phyloP scores from a whole-genome alignment of 1,140 invertebrate genomes.

The Drosophila sp. region DNA sequence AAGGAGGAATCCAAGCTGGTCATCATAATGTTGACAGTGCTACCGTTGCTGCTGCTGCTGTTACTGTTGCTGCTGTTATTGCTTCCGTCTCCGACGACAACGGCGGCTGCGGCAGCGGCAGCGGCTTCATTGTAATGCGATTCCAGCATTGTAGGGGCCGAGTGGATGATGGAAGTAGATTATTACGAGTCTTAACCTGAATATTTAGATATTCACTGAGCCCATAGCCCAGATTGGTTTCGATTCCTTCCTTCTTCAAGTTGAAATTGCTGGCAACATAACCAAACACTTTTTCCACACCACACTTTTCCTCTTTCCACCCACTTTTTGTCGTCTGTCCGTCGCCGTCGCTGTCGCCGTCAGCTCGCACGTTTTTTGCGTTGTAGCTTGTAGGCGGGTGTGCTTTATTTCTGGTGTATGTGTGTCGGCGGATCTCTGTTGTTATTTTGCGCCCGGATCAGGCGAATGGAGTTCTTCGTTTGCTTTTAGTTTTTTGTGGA shows the following conservation, averaged over 20 bases:
- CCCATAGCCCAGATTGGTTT: neutral
- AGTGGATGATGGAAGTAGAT: neutral
- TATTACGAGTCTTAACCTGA: neutral
- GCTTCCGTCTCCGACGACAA: slow-evolving; percentile 3
- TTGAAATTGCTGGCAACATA: slow-evolving; percentile 46
- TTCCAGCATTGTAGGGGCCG: slow-evolving; percentile 48
- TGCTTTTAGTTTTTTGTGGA: neutral
- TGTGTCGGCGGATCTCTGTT: neutral
- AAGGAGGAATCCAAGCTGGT: slow-evolving; percentile 1
- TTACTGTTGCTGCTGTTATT: slow-evolving; percentile 38
- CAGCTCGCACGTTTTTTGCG: slow-evolving; percentile 11
- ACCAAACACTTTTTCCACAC: slow-evolving; percentile 70
- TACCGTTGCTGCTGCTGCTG: slow-evolving; percentile 40
- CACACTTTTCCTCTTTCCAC: slow-evolving; percentile 15
- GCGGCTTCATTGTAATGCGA: slow-evolving; percentile 50
- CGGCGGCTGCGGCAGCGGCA: slow-evolving; percentile 19
- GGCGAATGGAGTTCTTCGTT: neutral
- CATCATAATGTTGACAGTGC: slow-evolving; percentile 26
- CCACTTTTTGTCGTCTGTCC: slow-evolving; percentile 22
- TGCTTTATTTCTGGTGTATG: neutral
- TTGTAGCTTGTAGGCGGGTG: neutral
- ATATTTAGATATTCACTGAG: neutral
- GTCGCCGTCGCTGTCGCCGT: slow-evolving; percentile 1
- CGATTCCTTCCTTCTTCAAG: neutral
- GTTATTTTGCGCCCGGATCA: neutral